A percentile compares a stretch with the other conserved stretches of the same genome.
Evolutionary conservation across 2,888 invertebrate species (phyloP).

Genomic region (Nephrotoma guestfalica): DNA sequence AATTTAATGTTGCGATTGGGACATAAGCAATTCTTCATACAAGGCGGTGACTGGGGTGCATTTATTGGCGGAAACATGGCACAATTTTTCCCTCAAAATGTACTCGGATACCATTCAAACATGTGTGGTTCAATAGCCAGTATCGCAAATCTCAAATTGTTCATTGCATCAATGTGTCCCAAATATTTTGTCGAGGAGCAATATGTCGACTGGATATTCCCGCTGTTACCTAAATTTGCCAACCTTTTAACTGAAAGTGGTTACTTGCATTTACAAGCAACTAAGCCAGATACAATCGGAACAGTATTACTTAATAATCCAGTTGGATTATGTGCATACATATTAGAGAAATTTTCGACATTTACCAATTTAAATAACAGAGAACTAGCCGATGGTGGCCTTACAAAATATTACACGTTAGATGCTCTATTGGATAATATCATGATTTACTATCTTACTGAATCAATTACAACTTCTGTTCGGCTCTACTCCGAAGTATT

Average conservation of each 20-base stretch:
- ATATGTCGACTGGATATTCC: constrained; percentile 35
- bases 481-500: constrained; percentile 52
- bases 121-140: constrained; percentile 34
- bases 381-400: constrained; percentile 45
- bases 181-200: constrained; percentile 39
- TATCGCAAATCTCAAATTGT: constrained; percentile 24
- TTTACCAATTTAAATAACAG: constrained; percentile 45
- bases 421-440: constrained; percentile 50
- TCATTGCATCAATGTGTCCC: constrained; percentile 41
- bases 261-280: constrained; percentile 65
- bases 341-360: constrained; percentile 72
- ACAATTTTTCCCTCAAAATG: constrained; percentile 43
- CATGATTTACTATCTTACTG: constrained; percentile 66
- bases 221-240: constrained; percentile 22
- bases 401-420: constrained; percentile 38
- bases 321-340: constrained; percentile 74
- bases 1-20: constrained; percentile 56
- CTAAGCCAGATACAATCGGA: constrained; percentile 80
- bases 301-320: constrained; percentile 21
- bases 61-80: constrained; percentile 46
- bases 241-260: constrained; percentile 35
- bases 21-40: constrained; percentile 45
- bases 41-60: constrained; percentile 77
- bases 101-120: constrained; percentile 46
- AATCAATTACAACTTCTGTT: constrained; percentile 53